Conservation (phyloP, 2,113 vertebrate species). For the Chaenocephalus aceratus region DNA sequence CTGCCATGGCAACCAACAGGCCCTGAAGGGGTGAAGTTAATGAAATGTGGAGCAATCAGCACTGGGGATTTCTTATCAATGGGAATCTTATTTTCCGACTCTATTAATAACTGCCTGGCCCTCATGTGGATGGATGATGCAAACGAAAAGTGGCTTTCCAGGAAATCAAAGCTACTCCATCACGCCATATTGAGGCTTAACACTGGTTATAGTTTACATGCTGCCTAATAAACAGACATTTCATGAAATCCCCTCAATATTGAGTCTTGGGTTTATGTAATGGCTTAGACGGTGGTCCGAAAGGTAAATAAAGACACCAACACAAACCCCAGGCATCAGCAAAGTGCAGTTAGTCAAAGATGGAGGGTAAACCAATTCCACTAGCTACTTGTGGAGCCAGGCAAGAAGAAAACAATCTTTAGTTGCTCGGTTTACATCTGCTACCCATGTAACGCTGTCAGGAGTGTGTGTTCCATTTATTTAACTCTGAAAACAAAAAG, state of each 20-base stretch:
- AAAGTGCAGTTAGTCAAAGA: slow-evolving; percentile 41
- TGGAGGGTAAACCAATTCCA: slow-evolving; percentile 70
- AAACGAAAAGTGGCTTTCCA: slow-evolving; percentile 52
- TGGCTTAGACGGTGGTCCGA: slow-evolving; percentile 51
- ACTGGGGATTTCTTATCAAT: slow-evolving; percentile 61
- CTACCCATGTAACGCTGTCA: slow-evolving; percentile 21
- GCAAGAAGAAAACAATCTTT: slow-evolving; percentile 41
- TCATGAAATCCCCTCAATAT: slow-evolving; percentile 36
- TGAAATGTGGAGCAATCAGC: slow-evolving; percentile 47
- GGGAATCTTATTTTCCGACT: slow-evolving; percentile 52
- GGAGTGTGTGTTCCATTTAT: slow-evolving; percentile 1
- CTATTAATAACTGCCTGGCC: slow-evolving; percentile 51
- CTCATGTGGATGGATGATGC: slow-evolving; percentile 47
- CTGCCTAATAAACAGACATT: slow-evolving; percentile 38
- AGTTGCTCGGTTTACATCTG: slow-evolving; percentile 46
- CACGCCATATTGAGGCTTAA: slow-evolving; percentile 17
- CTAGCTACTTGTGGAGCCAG: slow-evolving; percentile 63
- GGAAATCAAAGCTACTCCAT: slow-evolving; percentile 42
- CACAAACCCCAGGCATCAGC: slow-evolving; percentile 49
- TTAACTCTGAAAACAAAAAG: not conserved
- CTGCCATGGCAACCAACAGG: slow-evolving; percentile 56
- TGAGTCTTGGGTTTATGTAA: slow-evolving; percentile 44
- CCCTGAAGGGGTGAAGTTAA: slow-evolving; percentile 33
- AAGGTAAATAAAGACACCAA: slow-evolving; percentile 65
- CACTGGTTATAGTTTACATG: slow-evolving; percentile 35